A percentile compares a stretch with the other conserved stretches of the same genome.
Conservation (phyloP, 2,888 invertebrate species). For the Schizotus pectinicornis region DNA sequence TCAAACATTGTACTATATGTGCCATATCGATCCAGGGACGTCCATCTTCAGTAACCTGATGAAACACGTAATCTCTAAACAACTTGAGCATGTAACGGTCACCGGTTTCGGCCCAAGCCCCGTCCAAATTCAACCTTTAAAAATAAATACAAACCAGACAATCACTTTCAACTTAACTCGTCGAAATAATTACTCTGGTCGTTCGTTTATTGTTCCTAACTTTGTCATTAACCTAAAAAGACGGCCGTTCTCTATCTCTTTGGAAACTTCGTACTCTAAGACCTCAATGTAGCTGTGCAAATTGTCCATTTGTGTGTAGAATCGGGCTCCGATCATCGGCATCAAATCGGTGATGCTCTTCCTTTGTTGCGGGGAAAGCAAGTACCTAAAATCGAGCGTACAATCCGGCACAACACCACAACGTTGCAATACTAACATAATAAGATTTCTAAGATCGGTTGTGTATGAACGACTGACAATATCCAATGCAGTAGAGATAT, state of each 20-base stretch:
- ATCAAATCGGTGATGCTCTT: slow-evolving; percentile 94
- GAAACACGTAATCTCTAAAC: slow-evolving; percentile 97
- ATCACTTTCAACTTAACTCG: neutral
- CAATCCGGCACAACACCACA: slow-evolving; percentile 27
- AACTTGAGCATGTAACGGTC: slow-evolving; percentile 98
- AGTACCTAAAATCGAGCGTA: slow-evolving; percentile 64
- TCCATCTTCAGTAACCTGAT: slow-evolving; percentile 91
- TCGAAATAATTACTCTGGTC: slow-evolving; percentile 77
- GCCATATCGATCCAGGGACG: slow-evolving; percentile 96
- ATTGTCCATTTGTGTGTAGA: slow-evolving; percentile 94
- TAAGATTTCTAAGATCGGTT: slow-evolving; percentile 90
- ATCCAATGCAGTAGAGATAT: slow-evolving; percentile 86
- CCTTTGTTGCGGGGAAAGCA: slow-evolving; percentile 70
- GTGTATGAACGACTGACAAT: slow-evolving; percentile 91
- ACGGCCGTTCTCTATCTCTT: slow-evolving; percentile 95
- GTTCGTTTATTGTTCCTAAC: slow-evolving; percentile 91
- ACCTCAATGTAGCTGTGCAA: slow-evolving; percentile 86
- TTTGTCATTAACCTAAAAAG: slow-evolving; percentile 90
- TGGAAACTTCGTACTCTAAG: slow-evolving; percentile 87
- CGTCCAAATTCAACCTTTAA: slow-evolving; percentile 81
- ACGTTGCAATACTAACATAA: slow-evolving; percentile 72
- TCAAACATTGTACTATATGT: slow-evolving; percentile 91
- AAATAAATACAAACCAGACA: neutral
- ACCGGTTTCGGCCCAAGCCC: slow-evolving; percentile 97
- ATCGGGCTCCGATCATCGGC: slow-evolving; percentile 99